phyloP scores from a whole-genome alignment of 2,113 vertebrate species.

The Sinosuthora webbiana region DNA sequence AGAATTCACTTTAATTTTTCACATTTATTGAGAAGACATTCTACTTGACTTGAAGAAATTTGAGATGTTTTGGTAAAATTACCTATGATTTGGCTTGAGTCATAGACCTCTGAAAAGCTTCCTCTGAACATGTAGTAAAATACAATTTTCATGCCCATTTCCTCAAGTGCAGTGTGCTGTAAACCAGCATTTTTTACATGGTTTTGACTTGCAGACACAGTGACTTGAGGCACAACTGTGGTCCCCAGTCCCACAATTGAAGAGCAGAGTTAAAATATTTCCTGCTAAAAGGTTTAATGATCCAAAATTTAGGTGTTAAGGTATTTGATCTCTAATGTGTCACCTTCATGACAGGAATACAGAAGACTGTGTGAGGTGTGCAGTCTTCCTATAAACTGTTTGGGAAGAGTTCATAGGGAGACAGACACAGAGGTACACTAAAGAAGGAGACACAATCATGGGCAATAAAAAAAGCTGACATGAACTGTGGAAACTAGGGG shows the following conservation, averaged over 20 bases:
- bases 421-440: background rate
- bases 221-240: background rate
- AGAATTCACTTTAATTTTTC: background rate
- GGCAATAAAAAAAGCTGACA: background rate
- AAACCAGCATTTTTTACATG: background rate
- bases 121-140: background rate
- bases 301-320: background rate
- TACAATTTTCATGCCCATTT: background rate
- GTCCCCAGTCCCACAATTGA: background rate
- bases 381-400: background rate
- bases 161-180: background rate
- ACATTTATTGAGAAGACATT: background rate
- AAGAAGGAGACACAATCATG: background rate
- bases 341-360: background rate
- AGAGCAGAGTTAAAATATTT: background rate
- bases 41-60: background rate
- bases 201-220: background rate
- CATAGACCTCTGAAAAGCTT: background rate
- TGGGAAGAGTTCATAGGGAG: background rate
- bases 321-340: background rate
- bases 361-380: background rate
- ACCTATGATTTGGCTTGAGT: background rate
- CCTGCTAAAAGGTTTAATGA: background rate
- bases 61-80: background rate
- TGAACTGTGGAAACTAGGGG: background rate